Evolutionary conservation across 2,797 vertebrate species (phyloP).

Genomic region (Pseudochirops cupreus): DNA sequence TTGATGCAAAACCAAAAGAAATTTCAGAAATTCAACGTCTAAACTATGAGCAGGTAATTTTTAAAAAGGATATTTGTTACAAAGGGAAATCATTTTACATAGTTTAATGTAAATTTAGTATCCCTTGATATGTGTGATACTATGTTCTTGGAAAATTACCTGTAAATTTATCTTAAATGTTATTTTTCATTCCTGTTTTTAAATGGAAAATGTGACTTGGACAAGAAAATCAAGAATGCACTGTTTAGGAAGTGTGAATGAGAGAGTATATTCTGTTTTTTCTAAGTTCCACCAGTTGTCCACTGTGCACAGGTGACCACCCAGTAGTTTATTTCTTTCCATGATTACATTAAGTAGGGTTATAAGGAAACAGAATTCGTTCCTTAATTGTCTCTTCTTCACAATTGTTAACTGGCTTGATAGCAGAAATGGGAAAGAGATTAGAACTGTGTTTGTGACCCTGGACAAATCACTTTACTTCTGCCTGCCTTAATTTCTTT

Average conservation of each 20-base stretch:
- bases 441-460: not conserved
- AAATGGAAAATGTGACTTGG: not conserved
- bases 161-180: not conserved
- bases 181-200: not conserved
- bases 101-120: not conserved
- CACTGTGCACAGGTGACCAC: not conserved
- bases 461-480: not conserved
- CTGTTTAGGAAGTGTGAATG: not conserved
- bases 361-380: not conserved
- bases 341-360: not conserved
- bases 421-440: not conserved
- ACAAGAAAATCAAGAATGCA: not conserved
- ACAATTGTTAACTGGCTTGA: not conserved
- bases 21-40: conserved; percentile 98
- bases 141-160: not conserved
- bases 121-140: not conserved
- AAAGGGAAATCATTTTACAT: not conserved
- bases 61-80: conserved; percentile 60
- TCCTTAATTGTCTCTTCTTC: not conserved
- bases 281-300: not conserved
- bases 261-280: not conserved
- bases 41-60: conserved; percentile 98
- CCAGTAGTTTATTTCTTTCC: not conserved
- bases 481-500: not conserved
- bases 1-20: conserved; percentile 99